Evolutionary conservation across 2,113 vertebrate genomes (phyloP).

Genomic region (Clinocottus analis): DNA sequence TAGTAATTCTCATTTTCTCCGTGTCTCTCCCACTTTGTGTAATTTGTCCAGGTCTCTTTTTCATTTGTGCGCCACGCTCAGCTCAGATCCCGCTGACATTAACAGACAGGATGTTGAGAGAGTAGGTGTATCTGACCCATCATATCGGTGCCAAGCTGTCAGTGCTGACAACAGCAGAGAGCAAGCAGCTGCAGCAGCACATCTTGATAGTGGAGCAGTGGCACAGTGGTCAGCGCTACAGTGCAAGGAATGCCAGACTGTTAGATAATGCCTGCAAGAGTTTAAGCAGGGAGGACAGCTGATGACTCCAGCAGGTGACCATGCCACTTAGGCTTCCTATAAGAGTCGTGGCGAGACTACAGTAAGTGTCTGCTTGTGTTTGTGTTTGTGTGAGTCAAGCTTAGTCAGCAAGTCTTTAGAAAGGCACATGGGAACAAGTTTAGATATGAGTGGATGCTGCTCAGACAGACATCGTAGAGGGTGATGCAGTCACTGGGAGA

Average conservation of each 20-base stretch:
- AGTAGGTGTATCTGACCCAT: conserved; percentile 54
- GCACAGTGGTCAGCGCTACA: conserved; percentile 43
- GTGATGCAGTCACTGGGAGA: neutral
- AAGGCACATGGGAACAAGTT: conserved; percentile 5
- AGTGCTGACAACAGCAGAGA: conserved; percentile 64
- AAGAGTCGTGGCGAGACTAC: neutral
- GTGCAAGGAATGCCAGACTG: conserved; percentile 20
- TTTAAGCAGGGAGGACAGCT: conserved; percentile 54
- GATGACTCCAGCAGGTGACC: conserved; percentile 54
- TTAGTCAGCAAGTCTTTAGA: conserved; percentile 40
- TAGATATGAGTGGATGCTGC: neutral
- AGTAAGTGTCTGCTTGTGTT: conserved; percentile 38
- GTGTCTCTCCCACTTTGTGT: conserved; percentile 1
- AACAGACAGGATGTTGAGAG: conserved; percentile 29
- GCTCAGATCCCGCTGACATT: conserved; percentile 56
- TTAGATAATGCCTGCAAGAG: conserved; percentile 40
- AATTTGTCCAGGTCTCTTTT: conserved; percentile 11
- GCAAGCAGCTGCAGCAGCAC: conserved; percentile 70
- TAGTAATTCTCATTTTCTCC: neutral
- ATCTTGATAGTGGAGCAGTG: conserved; percentile 44
- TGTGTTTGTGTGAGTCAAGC: conserved; percentile 6
- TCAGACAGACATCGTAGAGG: neutral
- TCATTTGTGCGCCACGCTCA: conserved; percentile 23
- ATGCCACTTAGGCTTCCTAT: conserved; percentile 13
- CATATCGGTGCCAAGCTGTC: conserved; percentile 64